Conservation (phyloP, 2,888 invertebrate species). For the Dusona sp. region DNA sequence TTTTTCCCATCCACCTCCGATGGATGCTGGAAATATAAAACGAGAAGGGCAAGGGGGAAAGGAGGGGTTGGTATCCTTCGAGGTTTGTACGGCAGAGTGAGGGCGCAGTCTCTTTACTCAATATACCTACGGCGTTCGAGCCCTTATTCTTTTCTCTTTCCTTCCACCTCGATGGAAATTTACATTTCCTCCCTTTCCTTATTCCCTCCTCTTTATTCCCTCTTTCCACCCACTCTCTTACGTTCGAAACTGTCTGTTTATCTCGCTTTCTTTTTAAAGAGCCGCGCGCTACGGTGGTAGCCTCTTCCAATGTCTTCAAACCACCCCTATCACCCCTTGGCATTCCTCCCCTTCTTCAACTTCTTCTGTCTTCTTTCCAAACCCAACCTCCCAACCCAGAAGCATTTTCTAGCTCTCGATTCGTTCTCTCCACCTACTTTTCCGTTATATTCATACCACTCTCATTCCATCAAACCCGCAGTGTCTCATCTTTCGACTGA, state of each 20-base stretch:
- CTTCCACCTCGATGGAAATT: constrained; percentile 84
- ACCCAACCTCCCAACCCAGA: constrained; percentile 36
- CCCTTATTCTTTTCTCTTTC: constrained; percentile 84
- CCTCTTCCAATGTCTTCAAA: constrained; percentile 67
- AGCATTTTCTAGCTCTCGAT: constrained; percentile 58
- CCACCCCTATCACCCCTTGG: constrained; percentile 50
- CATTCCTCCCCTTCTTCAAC: constrained; percentile 35
- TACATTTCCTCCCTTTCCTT: constrained; percentile 83
- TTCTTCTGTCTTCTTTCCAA: constrained; percentile 44
- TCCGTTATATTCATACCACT: constrained; percentile 35
- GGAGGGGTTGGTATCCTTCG: constrained; percentile 45
- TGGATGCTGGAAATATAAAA: constrained; percentile 58
- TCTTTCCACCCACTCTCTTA: constrained; percentile 55
- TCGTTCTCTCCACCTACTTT: constrained; percentile 50
- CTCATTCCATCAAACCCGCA: constrained; percentile 64
- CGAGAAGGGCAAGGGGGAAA: constrained; percentile 40
- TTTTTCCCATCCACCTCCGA: constrained; percentile 27
- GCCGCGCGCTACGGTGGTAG: constrained; percentile 75
- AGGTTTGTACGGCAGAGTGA: constrained; percentile 57
- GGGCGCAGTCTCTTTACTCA: constrained; percentile 78
- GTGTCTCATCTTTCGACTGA: constrained; percentile 73
- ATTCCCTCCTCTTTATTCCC: constrained; percentile 51
- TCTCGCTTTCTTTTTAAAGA: constrained; percentile 84
- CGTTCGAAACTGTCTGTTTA: constrained; percentile 83
- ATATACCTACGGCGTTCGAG: constrained; percentile 81